Evolutionary conservation across 2,888 invertebrate genomes (phyloP).

Genomic region (Heliconius ethilla): DNA sequence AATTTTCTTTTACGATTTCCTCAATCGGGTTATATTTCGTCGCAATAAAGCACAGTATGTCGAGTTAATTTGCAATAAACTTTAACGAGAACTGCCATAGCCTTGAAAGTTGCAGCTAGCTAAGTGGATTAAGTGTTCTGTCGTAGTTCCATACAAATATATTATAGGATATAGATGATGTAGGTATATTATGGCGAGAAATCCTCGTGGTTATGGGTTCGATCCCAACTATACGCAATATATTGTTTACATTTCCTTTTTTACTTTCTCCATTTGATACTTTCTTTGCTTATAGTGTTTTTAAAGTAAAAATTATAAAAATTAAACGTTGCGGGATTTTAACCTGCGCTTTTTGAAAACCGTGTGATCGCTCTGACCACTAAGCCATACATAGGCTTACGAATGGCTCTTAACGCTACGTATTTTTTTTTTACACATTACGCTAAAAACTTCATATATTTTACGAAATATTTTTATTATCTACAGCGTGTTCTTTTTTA

Average conservation of each 20-base stretch:
- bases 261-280: too few species aligned
- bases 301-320: too few species aligned
- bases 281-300: too few species aligned
- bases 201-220: not conserved
- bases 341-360: too few species aligned
- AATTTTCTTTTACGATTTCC: not conserved
- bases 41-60: slow-evolving; percentile 7
- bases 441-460: too few species aligned
- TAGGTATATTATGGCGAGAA: not conserved
- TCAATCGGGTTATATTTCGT: not conserved
- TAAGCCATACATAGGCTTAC: too few species aligned
- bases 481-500: not conserved
- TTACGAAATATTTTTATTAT: too few species aligned
- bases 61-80: slow-evolving; percentile 20
- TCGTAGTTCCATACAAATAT: not conserved
- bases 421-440: too few species aligned
- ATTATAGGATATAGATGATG: not conserved
- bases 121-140: slow-evolving; percentile 2
- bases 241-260: not conserved
- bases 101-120: slow-evolving; percentile 16
- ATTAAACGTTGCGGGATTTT: too few species aligned
- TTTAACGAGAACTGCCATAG: slow-evolving; percentile 3
- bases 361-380: too few species aligned
- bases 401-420: too few species aligned
- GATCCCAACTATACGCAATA: not conserved